Conservation (phyloP, 2,797 vertebrate genomes). For the Malacoraja senta region DNA sequence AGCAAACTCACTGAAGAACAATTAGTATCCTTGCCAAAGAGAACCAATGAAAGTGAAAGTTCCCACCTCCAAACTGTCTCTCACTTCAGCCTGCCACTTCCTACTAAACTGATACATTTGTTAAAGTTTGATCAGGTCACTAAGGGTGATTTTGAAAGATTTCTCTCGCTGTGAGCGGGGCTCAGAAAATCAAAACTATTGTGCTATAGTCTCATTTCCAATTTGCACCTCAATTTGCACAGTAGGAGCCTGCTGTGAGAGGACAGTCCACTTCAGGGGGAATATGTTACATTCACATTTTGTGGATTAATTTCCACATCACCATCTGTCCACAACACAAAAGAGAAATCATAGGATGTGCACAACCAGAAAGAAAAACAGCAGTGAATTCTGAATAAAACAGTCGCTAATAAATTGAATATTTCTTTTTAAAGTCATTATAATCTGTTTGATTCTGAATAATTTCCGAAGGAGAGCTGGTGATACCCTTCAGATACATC, state of each 20-base stretch:
- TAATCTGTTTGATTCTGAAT: neutral
- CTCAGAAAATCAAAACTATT: conserved; percentile 22
- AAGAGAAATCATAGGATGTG: neutral
- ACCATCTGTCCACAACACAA: neutral
- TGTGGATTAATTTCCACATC: neutral
- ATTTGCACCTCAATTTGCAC: neutral
- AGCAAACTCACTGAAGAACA: neutral
- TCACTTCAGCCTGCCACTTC: neutral
- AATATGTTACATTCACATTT: neutral
- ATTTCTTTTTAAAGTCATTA: neutral
- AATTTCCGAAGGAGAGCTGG: neutral
- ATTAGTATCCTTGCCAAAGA: neutral
- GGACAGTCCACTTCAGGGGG: neutral
- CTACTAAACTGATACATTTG: neutral
- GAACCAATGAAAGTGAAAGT: neutral
- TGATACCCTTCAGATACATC: neutral
- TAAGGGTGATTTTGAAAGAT: neutral
- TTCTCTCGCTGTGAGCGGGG: neutral
- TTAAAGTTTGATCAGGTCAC: conserved; percentile 14
- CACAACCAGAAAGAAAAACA: neutral
- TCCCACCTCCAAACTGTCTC: neutral
- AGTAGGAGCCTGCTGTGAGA: neutral
- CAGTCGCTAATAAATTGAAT: neutral
- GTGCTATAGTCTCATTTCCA: conserved; percentile 26
- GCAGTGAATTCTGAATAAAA: neutral